Percentiles rank a stretch among this genome's conserved stretches.
These are phyloP conservation scores for Drosophila grimshawi DNA, from an alignment of 1,140 invertebrate genomes.

Conservation along the genomic window DNA sequence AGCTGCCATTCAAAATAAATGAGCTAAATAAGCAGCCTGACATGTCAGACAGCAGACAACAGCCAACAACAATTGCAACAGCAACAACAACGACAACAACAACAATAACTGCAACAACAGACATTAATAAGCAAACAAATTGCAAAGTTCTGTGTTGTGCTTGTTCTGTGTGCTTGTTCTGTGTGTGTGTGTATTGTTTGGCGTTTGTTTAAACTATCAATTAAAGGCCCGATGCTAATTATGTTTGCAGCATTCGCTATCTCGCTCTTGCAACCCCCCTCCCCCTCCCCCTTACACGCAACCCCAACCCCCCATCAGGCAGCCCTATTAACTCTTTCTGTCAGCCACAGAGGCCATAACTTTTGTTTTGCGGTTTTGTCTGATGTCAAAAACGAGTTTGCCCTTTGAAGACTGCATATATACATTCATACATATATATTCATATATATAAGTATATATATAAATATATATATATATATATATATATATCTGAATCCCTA, in stretches of 20 bases:
- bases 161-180: neutral
- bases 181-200: slow-evolving; percentile 28
- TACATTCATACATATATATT: neutral
- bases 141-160: slow-evolving; percentile 46
- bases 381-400: slow-evolving; percentile 24
- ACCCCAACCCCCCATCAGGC: neutral
- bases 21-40: slow-evolving; percentile 79
- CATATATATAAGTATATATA: too few relatives aligned
- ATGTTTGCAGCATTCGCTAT: slow-evolving; percentile 51
- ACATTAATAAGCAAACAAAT: slow-evolving; percentile 74
- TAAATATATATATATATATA: neutral
- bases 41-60: slow-evolving; percentile 54
- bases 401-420: slow-evolving; percentile 8
- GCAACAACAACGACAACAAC: slow-evolving; percentile 15
- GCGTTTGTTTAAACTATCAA: slow-evolving; percentile 74
- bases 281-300: slow-evolving; percentile 7
- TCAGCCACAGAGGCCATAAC: slow-evolving; percentile 26
- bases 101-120: slow-evolving; percentile 34
- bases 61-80: slow-evolving; percentile 20
- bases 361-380: slow-evolving; percentile 26
- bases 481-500: slow-evolving; percentile 7
- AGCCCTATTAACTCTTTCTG: neutral
- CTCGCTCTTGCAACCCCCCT: neutral
- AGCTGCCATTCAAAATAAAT: slow-evolving; percentile 81
- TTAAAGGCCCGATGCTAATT: slow-evolving; percentile 77